Base-by-base conservation (phyloP, 2,113 vertebrate genomes). In the Holacanthus passer region DNA sequence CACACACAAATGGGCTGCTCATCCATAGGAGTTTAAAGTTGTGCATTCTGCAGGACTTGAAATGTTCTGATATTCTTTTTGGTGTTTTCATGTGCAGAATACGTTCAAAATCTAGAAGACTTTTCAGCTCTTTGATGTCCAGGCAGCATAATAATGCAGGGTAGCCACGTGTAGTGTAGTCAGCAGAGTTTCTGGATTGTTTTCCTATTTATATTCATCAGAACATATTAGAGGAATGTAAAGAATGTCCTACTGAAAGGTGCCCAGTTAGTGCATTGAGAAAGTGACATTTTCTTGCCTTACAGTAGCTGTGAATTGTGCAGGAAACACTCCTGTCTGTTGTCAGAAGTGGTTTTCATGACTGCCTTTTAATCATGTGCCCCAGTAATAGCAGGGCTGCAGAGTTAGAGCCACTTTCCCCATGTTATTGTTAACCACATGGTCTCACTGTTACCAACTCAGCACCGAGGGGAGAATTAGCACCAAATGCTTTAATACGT, bases 121-220 rank as follows among this genome's bases (percentile, higher is more conserved):
- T 53, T 20, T 24, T 39, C 10, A 58, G 53, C 35, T 20, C 5
- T 3, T 35, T 22, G 16, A 76, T 31, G 62, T 39, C 12, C 64
- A 58, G 12, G 47, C 48, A 45, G 59, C 77, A 20, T 29, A 48
- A 76, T 62, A 69, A 48, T 58, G 52, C n/a, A 65, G 1, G 3
- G 5, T 12, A 73, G 69, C 80, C 80, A 88, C 81, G 85, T 90
- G 87, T 47, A 31, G 12, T 50, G 60, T 14, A 55, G 32, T 37
- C 47, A 17, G 29, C n/a, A 22, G 58, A 66, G 58, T 73, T 58
- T 72, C n/a, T 52, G 5, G 8, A 0, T 60, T 66, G 63, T 68
- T 79, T 73, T 68, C 31, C 20, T n/a, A 13, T n/a, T 39, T 20
- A 31, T 68, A 67, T 77, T 50, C 1, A 65, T 29, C 3, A 4